Evolutionary conservation across 2,113 vertebrate genomes (phyloP), one percentile per base, ranked within the genome.

Genomic region (Microcebus tavaratra): DNA sequence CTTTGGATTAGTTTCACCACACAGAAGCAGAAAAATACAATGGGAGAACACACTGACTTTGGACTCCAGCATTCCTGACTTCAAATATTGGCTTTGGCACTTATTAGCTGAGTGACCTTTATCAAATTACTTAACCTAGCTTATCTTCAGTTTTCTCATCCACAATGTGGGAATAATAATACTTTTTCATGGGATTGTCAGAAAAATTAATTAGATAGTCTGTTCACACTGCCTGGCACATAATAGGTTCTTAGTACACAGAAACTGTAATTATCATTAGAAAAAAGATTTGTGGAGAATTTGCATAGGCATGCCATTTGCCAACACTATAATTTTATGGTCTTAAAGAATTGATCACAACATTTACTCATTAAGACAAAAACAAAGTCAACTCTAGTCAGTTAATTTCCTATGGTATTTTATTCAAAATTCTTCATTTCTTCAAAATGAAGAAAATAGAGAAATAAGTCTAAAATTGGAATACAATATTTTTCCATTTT

Each of bases 381-480:
- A 88, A 91, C 29, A 80, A 75, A 75, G n/a, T 80, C 76, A 92
- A 82, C 79, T 3, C 73, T 42, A 65, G 50, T 86, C 21, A 63
- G 5, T 78, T 17, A 70, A 4, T 78, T 93, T 79, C 48, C 36
- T 67, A 27, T 25, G 53, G 70, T 2, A 80, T 0, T 86, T 79
- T 50, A 81, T 91, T 89, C 39, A 80, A 45, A 45, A 45, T 8
- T 45, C 45, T 45, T 45, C 45, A 45, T 45, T 45, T 45, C 45
- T 91, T 89, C 39, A 80, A 94, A 97, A 48, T 83, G 5, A 92
- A 83, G 13, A 68, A 95, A 61, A 65, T 29, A 72, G n/a, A 82
- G 1, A 48, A 61, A 27, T 39, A 59, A 57, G 14, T 83, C n/a
- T 95, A 91, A 67, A 76, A 84, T 25, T 90, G 5, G 0, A 63